phyloP scores from a whole-genome alignment of 2,888 invertebrate genomes.

The Marasmarcha lunaedactyla region DNA sequence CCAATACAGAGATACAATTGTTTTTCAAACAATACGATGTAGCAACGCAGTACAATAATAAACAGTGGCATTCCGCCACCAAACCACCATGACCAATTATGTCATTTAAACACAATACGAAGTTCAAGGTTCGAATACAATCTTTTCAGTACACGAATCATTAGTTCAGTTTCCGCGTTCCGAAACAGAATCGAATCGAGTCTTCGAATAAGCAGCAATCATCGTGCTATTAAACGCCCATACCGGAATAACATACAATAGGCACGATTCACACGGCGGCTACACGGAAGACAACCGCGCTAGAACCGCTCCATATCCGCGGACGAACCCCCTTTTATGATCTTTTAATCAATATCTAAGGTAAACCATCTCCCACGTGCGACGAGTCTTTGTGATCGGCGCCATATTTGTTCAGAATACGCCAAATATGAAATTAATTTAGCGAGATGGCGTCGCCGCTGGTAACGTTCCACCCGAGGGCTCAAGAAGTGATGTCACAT shows the following conservation, averaged over 20 bases:
- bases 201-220: slow-evolving; percentile 26
- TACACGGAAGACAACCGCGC: slow-evolving; percentile 3
- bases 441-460: too few relatives aligned
- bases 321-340: slow-evolving; percentile 4
- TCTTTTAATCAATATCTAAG: too few relatives aligned
- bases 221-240: slow-evolving; percentile 44
- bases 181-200: slow-evolving; percentile 37
- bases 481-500: too few relatives aligned
- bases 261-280: slow-evolving; percentile 2
- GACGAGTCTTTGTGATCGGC: neutral
- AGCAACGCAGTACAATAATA: too few relatives aligned
- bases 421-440: neutral
- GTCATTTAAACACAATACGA: slow-evolving; percentile 23
- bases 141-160: slow-evolving; percentile 15
- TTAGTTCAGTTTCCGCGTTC: slow-evolving; percentile 33
- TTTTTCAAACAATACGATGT: too few relatives aligned
- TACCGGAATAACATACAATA: slow-evolving; percentile 18
- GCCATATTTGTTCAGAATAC: neutral
- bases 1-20: too few relatives aligned
- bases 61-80: slow-evolving; percentile 7
- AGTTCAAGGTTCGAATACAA: slow-evolving; percentile 38
- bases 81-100: slow-evolving; percentile 16
- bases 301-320: neutral
- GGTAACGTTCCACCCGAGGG: too few relatives aligned
- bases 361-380: neutral